Evolutionary conservation across 64 coral and sea anemone species (phyloP).

Genomic region (Catalaphyllia jardinei): DNA sequence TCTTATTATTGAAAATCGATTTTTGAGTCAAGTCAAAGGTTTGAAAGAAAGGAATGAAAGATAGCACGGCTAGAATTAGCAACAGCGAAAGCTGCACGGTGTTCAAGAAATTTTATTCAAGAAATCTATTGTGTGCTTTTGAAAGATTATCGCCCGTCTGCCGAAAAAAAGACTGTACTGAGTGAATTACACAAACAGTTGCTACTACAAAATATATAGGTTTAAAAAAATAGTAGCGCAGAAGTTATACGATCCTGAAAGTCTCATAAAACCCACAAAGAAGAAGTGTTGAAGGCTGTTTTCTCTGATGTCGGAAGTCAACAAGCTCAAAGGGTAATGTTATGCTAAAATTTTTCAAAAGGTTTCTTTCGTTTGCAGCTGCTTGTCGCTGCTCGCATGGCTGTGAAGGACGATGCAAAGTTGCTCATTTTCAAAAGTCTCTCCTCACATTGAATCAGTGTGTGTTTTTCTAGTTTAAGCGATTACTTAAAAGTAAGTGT

Average conservation of each 20-base stretch:
- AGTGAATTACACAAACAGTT: neutral
- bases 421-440: neutral
- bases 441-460: neutral
- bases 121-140: slow-evolving; percentile 46
- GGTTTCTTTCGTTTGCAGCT: slow-evolving; percentile 63
- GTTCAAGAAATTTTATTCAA: slow-evolving; percentile 34
- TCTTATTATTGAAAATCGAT: slow-evolving; percentile 37
- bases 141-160: slow-evolving; percentile 33
- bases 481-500: neutral
- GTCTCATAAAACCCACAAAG: neutral
- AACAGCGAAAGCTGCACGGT: slow-evolving; percentile 4
- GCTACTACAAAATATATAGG: neutral
- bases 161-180: neutral
- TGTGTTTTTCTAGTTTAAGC: neutral
- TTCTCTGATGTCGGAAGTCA: slow-evolving; percentile 42
- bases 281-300: slow-evolving; percentile 6
- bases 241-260: neutral
- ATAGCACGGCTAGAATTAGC: slow-evolving; percentile 18
- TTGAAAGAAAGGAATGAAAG: neutral
- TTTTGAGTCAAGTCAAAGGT: slow-evolving; percentile 5
- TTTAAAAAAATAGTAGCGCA: neutral
- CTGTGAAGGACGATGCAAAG: neutral
- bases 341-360: slow-evolving; percentile 96
- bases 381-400: slow-evolving; percentile 23
- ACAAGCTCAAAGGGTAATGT: slow-evolving; percentile 85